phyloP scores from a whole-genome alignment of 2,113 vertebrate genomes.

The Vulpes lagopus region DNA sequence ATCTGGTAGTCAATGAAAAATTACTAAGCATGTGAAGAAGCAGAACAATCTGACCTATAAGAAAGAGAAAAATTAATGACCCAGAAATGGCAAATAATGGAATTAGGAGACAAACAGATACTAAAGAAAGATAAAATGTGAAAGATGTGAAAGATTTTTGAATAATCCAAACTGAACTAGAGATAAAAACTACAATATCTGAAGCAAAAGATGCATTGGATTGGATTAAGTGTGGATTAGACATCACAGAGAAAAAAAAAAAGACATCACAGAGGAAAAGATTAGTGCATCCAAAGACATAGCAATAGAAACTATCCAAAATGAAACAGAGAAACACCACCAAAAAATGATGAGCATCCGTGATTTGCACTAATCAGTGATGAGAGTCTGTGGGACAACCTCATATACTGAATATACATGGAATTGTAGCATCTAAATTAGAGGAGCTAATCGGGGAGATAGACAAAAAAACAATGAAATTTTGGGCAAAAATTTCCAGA shows the following conservation, averaged over 20 bases:
- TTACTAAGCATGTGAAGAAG: neutral
- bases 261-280: neutral
- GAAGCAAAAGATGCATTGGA: neutral
- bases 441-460: neutral
- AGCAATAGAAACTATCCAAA: neutral
- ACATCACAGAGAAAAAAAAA: neutral
- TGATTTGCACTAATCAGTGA: neutral
- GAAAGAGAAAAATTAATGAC: neutral
- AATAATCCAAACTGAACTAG: neutral
- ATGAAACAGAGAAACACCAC: neutral
- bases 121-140: neutral
- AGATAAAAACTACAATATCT: neutral
- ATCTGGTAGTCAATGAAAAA: neutral
- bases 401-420: fast-evolving
- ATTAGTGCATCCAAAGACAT: neutral
- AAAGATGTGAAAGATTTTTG: neutral
- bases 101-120: neutral
- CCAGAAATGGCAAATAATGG: neutral
- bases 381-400: neutral
- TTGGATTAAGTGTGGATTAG: neutral
- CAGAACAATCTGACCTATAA: no score
- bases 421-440: neutral
- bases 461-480: neutral
- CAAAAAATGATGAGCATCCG: neutral
- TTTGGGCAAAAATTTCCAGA: neutral